Evolutionary conservation across 1,140 invertebrate genomes (phyloP).

Genomic region (Popillia japonica): DNA sequence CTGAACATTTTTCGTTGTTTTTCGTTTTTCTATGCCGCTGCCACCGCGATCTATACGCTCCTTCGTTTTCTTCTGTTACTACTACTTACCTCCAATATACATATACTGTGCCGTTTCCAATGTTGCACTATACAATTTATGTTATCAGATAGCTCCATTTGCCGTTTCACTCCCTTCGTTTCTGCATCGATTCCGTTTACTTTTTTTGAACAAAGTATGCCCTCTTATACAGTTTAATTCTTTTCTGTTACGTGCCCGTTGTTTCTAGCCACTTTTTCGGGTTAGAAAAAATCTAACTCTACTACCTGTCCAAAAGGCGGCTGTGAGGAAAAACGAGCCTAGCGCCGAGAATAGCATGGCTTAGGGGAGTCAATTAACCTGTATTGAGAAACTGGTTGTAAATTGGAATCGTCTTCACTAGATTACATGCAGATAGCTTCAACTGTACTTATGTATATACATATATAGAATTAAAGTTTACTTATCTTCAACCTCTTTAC

Average conservation of each 20-base stretch:
- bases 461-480: slow-evolving; percentile 8
- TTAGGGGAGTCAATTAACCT: slow-evolving; percentile 10
- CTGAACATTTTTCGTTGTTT: slow-evolving; percentile 13
- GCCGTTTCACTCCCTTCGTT: not conserved
- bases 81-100: not conserved
- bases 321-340: not conserved
- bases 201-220: not conserved
- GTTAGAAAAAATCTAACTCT: not conserved
- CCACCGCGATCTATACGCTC: not conserved
- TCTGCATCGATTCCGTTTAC: not conserved
- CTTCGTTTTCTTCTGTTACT: not conserved
- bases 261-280: slow-evolving; percentile 1
- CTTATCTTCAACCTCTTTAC: not conserved
- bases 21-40: not conserved
- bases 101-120: not conserved
- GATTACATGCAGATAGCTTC: slow-evolving; percentile 18
- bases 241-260: not conserved
- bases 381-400: slow-evolving; percentile 3
- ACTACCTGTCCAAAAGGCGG: not conserved
- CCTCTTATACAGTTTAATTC: not conserved
- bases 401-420: slow-evolving; percentile 10
- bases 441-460: not conserved
- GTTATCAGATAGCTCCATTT: not conserved
- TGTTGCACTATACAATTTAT: not conserved
- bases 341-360: not conserved